Conservation (phyloP, 2,888 invertebrate genomes). For the Campoplex nolae region DNA sequence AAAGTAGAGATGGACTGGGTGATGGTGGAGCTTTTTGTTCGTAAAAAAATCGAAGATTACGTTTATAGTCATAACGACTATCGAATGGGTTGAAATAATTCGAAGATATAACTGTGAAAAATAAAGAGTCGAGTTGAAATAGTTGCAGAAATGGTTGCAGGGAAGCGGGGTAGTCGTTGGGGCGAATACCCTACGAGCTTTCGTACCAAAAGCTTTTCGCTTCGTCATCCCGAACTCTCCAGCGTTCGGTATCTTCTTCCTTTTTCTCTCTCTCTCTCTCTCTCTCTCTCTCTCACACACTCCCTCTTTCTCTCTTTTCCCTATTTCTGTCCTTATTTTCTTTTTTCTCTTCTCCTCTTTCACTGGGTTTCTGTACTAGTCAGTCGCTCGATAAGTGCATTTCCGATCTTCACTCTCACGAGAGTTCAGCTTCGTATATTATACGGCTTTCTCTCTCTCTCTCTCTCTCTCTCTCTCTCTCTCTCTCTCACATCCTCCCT, state of each 20-base stretch:
- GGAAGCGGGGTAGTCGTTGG: constrained; percentile 37
- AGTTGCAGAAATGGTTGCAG: constrained; percentile 60
- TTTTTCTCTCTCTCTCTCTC: constrained; percentile 24
- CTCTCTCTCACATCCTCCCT: no score
- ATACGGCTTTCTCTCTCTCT: constrained; percentile 57
- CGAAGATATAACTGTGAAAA: constrained; percentile 56
- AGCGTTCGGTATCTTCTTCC: constrained; percentile 15
- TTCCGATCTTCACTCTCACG: constrained; percentile 67
- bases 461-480: constrained; percentile 65
- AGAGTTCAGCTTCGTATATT: constrained; percentile 54
- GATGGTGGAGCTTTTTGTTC: background rate
- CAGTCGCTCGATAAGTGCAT: constrained; percentile 69
- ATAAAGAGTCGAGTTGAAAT: constrained; percentile 65
- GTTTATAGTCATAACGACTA: constrained; percentile 48
- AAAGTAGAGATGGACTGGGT: background rate
- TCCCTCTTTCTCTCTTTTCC: constrained; percentile 31
- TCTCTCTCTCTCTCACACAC: constrained; percentile 14
- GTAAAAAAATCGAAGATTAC: background rate
- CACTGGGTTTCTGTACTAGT: constrained; percentile 47
- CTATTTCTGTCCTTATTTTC: constrained; percentile 1
- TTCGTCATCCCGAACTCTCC: constrained; percentile 61
- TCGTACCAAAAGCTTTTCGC: constrained; percentile 66
- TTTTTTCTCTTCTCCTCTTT: constrained; percentile 34
- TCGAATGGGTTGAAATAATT: constrained; percentile 65
- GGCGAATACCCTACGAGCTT: constrained; percentile 27